Percentiles rank a stretch among this genome's conserved stretches.
Evolutionary conservation across 1,140 invertebrate species (phyloP).

Genomic region (Ceratina japonica): DNA sequence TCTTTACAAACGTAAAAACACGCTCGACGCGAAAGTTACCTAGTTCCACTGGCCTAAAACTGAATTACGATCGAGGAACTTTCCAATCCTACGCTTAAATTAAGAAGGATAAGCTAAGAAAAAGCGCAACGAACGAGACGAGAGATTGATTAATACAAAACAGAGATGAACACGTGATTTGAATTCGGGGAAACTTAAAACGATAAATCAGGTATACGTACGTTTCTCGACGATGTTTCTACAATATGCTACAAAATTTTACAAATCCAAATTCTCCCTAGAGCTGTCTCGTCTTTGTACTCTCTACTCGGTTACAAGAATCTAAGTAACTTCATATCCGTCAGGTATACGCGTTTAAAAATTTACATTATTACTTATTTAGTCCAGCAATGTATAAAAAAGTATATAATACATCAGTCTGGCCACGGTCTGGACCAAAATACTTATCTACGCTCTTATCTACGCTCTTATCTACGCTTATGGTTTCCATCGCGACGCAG

Average conservation of each 20-base stretch:
- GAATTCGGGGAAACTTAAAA: slow-evolving; percentile 33
- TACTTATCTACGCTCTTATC: background rate
- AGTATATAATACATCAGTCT: slow-evolving; percentile 78
- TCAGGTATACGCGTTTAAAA: slow-evolving; percentile 72
- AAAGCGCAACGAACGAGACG: background rate
- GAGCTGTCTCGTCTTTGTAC: slow-evolving; percentile 70
- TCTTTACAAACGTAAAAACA: slow-evolving; percentile 5
- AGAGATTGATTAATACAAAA: background rate
- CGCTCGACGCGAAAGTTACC: slow-evolving; percentile 23
- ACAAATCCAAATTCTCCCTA: slow-evolving; percentile 65
- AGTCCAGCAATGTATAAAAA: slow-evolving; percentile 73
- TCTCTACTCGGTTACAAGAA: slow-evolving; percentile 60
- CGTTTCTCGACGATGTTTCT: slow-evolving; percentile 58
- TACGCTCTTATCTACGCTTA: slow-evolving; percentile 7
- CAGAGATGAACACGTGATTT: slow-evolving; percentile 10
- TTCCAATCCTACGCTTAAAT: slow-evolving; percentile 48
- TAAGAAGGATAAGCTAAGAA: slow-evolving; percentile 40
- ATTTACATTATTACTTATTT: slow-evolving; percentile 71
- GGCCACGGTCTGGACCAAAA: slow-evolving; percentile 62
- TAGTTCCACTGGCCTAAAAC: slow-evolving; percentile 60
- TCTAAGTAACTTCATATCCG: slow-evolving; percentile 65
- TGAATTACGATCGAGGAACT: slow-evolving; percentile 24
- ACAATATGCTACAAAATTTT: slow-evolving; percentile 71
- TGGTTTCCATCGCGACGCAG: background rate
- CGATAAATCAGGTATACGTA: slow-evolving; percentile 63